Base-by-base conservation (phyloP, 2,113 vertebrate genomes). In the Thermophis baileyi region DNA sequence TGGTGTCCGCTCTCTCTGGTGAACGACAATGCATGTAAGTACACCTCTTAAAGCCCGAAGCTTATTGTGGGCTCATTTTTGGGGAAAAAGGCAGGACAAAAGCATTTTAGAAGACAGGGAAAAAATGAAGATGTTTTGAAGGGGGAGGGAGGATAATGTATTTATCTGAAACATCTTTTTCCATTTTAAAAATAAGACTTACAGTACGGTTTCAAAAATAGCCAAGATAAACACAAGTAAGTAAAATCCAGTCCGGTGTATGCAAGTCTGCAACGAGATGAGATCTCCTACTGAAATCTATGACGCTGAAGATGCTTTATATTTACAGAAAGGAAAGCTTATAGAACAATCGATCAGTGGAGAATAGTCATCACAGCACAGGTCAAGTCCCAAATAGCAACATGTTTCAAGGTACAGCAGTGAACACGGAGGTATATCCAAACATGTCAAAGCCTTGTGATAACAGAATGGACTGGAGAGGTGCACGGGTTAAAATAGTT, bases 21-120 rank as follows among this genome's bases (percentile, higher is more conserved):
- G 97, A 96, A 95, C 95, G 93, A 93, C 93, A 95, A 95, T 60
- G 30, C 30, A 60, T 18, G 95, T 96, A 94, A 94, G 93, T 40
- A 12, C 46, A 44, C 27, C 30, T 89, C 49, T 85, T 47, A 35
- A 69, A 24, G 94, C 94, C 94, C 87, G 60, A 93, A 57, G 93
- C 93, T 1, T 87, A 95, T 93, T 95, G 81, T 92, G 87, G 74
- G 93, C 93, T 92, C 94, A 85, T 60, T 92, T 92, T 93, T 94
- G 94, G 91, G 87, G 91, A 92, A 94, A 94, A 89, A n/a, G 88
- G 27, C 96, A 96, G 88, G 96, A 96, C 8, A 27, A 74, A 92
- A 90, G 94, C 90, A 94, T 81, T 51, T 60, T 47, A 40, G 16
- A 86, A 50, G 88, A 44, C n/a, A 22, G 49, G 90, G 30, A 55